Percentiles rank a stretch among this genome's conserved stretches.
These are phyloP conservation scores for Scomber japonicus DNA, from an alignment of 2,113 vertebrate genomes.

Conservation along the genomic window DNA sequence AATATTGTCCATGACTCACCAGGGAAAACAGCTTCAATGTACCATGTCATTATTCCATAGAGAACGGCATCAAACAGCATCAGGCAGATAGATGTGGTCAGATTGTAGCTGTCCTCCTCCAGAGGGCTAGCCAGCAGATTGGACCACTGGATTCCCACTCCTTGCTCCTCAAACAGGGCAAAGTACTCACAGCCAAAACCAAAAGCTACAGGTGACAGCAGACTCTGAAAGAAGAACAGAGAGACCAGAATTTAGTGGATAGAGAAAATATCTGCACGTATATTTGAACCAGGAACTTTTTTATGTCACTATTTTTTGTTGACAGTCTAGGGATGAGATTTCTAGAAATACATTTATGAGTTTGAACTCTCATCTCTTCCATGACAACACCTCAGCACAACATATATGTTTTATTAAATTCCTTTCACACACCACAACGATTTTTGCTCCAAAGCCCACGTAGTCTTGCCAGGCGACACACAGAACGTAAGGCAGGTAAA, in stretches of 20 bases:
- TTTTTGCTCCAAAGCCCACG: conserved; percentile 90
- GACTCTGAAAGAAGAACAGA: conserved; percentile 84
- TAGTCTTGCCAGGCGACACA: conserved; percentile 98
- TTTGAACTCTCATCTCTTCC: too few species aligned
- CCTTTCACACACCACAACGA: conserved; percentile 89
- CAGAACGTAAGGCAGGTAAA: conserved; percentile 95
- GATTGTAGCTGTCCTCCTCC: conserved; percentile 92
- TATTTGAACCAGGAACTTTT: too few species aligned
- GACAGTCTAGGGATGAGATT: too few species aligned
- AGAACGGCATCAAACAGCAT: conserved; percentile 94
- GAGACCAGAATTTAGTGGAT: neutral
- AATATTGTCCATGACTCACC: conserved; percentile 79
- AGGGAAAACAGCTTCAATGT: conserved; percentile 97
- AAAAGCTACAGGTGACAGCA: conserved; percentile 96
- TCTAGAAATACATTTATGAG: too few species aligned
- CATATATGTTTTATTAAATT: neutral
- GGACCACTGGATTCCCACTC: conserved; percentile 96
- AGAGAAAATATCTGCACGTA: neutral
- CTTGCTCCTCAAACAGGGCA: conserved; percentile 96
- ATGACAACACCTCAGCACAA: too few species aligned
- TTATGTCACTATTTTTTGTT: too few species aligned
- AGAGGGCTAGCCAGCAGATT: conserved; percentile 93
- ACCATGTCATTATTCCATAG: conserved; percentile 96
- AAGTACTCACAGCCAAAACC: conserved; percentile 97
- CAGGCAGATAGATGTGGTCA: conserved; percentile 92